A percentile compares a stretch with the other conserved stretches of the same genome.
phyloP scores from a whole-genome alignment of 2,113 vertebrate species.

The Cynoglossus semilaevis region DNA sequence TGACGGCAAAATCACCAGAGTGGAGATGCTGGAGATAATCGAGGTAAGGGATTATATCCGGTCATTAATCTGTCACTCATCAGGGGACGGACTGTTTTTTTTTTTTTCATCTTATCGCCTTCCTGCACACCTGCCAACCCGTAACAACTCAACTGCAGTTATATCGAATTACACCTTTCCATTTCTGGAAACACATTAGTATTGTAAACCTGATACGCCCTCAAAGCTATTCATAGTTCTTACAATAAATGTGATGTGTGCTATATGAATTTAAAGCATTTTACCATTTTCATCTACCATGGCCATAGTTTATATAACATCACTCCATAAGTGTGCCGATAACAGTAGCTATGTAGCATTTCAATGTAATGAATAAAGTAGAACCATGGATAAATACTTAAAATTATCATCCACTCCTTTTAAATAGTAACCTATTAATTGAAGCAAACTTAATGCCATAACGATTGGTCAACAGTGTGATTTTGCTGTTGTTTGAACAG shows the following conservation, averaged over 20 bases:
- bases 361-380: no score
- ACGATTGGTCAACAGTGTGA: no score
- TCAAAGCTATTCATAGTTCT: slow-evolving; percentile 22
- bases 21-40: slow-evolving; percentile 99
- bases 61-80: slow-evolving; percentile 40
- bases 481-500: no score
- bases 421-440: no score
- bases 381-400: no score
- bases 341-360: no score
- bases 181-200: slow-evolving; percentile 28
- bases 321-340: no score
- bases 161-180: slow-evolving; percentile 38
- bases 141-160: slow-evolving; percentile 38
- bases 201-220: slow-evolving; percentile 37
- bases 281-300: no score
- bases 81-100: slow-evolving; percentile 13
- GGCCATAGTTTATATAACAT: no score
- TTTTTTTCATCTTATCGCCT: slow-evolving; percentile 27
- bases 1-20: slow-evolving; percentile 97
- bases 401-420: no score
- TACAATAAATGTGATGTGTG: slow-evolving; percentile 6
- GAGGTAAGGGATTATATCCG: slow-evolving; percentile 81
- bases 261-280: background rate
- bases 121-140: slow-evolving; percentile 35
- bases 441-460: no score